phyloP scores from a whole-genome alignment of 2,888 invertebrate genomes.

The Clostera curtula region DNA sequence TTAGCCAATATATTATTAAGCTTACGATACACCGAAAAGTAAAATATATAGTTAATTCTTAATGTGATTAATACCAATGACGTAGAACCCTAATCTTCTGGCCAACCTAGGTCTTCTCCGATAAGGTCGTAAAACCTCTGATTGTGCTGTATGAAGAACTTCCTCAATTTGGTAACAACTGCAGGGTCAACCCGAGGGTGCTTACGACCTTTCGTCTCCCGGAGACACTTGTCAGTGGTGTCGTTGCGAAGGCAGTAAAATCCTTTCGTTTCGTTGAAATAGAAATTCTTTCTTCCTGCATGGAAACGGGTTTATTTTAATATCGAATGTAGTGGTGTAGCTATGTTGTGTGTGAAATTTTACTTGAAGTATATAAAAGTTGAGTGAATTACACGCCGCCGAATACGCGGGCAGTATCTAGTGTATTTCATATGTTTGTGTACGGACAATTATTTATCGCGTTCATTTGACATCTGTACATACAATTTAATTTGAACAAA shows the following conservation, averaged over 20 bases:
- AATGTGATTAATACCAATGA: too few relatives aligned
- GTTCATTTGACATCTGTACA: constrained; percentile 1
- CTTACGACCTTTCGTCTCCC: constrained; percentile 86
- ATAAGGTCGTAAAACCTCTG: constrained; percentile 93
- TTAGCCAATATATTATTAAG: too few relatives aligned
- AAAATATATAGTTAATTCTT: too few relatives aligned
- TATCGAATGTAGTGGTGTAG: too few relatives aligned
- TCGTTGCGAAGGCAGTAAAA: constrained; percentile 94
- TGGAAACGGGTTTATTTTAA: too few relatives aligned
- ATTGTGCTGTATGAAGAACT: constrained; percentile 93
- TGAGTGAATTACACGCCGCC: too few relatives aligned
- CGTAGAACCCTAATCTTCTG: constrained; percentile 89
- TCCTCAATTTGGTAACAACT: constrained; percentile 85
- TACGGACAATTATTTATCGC: background rate
- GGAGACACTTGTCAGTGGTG: constrained; percentile 88
- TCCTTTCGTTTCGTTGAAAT: constrained; percentile 97
- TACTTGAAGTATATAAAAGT: too few relatives aligned
- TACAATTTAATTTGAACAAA: too few relatives aligned
- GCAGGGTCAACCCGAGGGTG: constrained; percentile 90
- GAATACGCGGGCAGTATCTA: constrained; percentile 5
- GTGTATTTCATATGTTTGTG: background rate
- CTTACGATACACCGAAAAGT: too few relatives aligned
- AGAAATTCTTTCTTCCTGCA: constrained; percentile 88
- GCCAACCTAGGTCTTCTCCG: constrained; percentile 96
- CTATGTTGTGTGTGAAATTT: too few relatives aligned